phyloP scores from a whole-genome alignment of 1,140 invertebrate genomes.

The Onthophagus taurus region DNA sequence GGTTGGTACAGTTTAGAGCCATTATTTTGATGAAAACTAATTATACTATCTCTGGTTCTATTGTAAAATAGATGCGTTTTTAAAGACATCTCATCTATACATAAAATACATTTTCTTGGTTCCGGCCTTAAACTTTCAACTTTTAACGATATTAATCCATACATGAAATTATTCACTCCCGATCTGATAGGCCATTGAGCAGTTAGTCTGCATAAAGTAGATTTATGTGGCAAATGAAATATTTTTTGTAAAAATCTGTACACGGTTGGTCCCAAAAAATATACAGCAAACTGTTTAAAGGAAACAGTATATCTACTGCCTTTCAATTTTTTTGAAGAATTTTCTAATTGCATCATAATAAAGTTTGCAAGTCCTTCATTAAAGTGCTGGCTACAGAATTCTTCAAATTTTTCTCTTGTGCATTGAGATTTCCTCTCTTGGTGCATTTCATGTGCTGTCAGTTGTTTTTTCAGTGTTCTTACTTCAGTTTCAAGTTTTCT shows the following conservation, averaged over 20 bases:
- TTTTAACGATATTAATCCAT: not conserved
- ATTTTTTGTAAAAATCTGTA: slow-evolving; percentile 1
- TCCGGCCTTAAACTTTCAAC: not conserved
- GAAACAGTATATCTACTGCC: too few species aligned
- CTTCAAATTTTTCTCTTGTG: too few species aligned
- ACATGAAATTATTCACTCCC: slow-evolving; percentile 1
- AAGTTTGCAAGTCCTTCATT: too few species aligned
- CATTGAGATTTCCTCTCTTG: too few species aligned
- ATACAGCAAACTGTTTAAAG: too few species aligned
- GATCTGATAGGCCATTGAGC: not conserved
- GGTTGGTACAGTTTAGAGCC: not conserved
- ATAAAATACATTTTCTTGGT: not conserved
- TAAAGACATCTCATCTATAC: slow-evolving; percentile 9
- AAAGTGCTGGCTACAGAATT: too few species aligned
- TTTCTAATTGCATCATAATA: too few species aligned
- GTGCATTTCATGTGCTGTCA: too few species aligned
- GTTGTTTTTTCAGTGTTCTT: too few species aligned
- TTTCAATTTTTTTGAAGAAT: too few species aligned
- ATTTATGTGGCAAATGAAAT: slow-evolving; percentile 4
- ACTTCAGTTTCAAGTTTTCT: too few species aligned
- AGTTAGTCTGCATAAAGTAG: not conserved
- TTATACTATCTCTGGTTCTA: slow-evolving; percentile 2
- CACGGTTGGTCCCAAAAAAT: slow-evolving; percentile 6
- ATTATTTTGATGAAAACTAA: slow-evolving; percentile 2
- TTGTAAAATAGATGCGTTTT: slow-evolving; percentile 1